Evolutionary conservation across 2,888 invertebrate genomes (phyloP), one percentile per base, ranked within the genome.

Genomic region (Thymelicus acteon): DNA sequence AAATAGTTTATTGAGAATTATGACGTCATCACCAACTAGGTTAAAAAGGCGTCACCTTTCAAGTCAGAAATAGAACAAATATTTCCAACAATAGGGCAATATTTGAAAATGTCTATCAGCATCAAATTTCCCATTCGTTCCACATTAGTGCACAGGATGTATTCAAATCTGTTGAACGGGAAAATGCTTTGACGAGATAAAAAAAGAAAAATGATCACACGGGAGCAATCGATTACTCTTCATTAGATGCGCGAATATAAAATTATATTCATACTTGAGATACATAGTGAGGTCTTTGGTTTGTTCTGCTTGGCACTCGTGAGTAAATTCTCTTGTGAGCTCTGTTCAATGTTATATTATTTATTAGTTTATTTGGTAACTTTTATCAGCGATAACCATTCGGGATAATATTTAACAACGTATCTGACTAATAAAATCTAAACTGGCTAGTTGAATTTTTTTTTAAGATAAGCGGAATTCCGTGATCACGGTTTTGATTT

Each of bases 141-240:
- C 44, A 57, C 60, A 54, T 47, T 52, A 44, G 19, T 37, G 37
- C 52, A 66, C 65, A 60, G 60, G 39, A 1, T 39, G 10, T 60
- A 71, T 71, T 71, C 65, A 60, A 71, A 71, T 40, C 49, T 15
- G 52, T 60, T 65, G 44, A 54, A 61, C 60, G 6, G 72, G 67
- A 74, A 60, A 74, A 77, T 76, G 67, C 72, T 58, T 61, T 44
- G 48, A 48, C 48, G 24, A 48, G 62, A 47, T 47, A 62, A 60
- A 60, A 60, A 60, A 60, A 60, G 60, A 62, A 48, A 62, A 62
- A 62, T 62, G 62, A 47, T 47, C 62, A 62, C 60, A 37, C n/a
- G 72, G 31, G 24, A 39, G 49, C 60, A 67, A 76, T 82, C 79
- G 76, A 80, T 81, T 78, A 78, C 76, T 80, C 80, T 82, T 80